Conservation (phyloP, 2,888 invertebrate genomes). For the Gymnoscelis rufifasciata region DNA sequence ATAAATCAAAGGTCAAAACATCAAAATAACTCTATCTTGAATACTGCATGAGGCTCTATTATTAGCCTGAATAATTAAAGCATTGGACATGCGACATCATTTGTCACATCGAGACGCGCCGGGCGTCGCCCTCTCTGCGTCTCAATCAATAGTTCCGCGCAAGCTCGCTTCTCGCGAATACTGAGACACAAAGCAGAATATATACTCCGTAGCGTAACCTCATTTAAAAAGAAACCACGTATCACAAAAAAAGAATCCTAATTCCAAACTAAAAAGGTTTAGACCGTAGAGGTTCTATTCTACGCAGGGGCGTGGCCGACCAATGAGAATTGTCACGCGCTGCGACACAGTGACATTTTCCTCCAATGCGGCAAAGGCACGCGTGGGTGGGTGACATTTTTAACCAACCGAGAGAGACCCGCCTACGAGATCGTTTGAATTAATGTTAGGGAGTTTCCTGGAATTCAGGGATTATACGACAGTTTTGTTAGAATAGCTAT, state of each 20-base stretch:
- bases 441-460: conserved; percentile 19
- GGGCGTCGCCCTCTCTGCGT: conserved; percentile 47
- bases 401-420: conserved; percentile 50
- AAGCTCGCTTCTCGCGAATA: conserved; percentile 44
- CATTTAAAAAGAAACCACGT: conserved; percentile 8
- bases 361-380: conserved; percentile 52
- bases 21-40: too few species aligned
- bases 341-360: conserved; percentile 72
- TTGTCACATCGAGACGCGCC: conserved; percentile 50
- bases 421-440: conserved; percentile 42
- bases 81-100: conserved; percentile 27
- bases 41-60: background rate
- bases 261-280: conserved; percentile 2
- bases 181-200: conserved; percentile 28
- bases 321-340: conserved; percentile 67
- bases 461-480: conserved; percentile 6
- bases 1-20: too few species aligned
- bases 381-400: conserved; percentile 64
- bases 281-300: conserved; percentile 15
- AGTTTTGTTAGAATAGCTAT: background rate
- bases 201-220: conserved; percentile 19
- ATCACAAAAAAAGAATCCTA: conserved; percentile 4
- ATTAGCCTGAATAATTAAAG: conserved; percentile 1
- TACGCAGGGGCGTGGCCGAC: conserved; percentile 54
- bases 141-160: conserved; percentile 67